Conservation (phyloP, 2,797 vertebrate genomes). For the Poecilia gillii region DNA sequence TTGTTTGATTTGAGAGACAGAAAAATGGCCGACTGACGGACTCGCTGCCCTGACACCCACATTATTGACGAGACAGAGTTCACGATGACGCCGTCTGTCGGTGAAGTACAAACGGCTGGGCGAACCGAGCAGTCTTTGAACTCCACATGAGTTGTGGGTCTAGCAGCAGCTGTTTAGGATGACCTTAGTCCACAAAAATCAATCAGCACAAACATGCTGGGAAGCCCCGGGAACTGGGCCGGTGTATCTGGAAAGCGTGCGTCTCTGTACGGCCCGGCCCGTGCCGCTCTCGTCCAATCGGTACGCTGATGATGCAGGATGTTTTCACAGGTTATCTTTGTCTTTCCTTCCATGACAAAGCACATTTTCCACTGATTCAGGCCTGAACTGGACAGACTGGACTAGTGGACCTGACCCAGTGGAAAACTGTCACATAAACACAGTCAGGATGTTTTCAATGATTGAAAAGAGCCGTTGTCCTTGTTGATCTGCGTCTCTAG, state of each 20-base stretch:
- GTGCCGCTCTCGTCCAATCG: conserved; percentile 26
- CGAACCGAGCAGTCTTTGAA: conserved; percentile 72
- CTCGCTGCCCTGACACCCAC: conserved; percentile 56
- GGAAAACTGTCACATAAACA: conserved; percentile 58
- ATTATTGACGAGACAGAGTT: conserved; percentile 65
- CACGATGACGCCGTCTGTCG: conserved; percentile 61
- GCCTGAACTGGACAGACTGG: conserved; percentile 58
- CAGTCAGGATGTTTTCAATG: conserved; percentile 67
- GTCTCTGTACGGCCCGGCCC: conserved; percentile 1
- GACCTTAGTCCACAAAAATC: conserved; percentile 79
- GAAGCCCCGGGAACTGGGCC: conserved; percentile 19
- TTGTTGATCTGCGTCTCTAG: conserved; percentile 56
- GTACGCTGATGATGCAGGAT: conserved; percentile 44
- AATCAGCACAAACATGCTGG: conserved; percentile 70
- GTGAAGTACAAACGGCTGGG: conserved; percentile 71
- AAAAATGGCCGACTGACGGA: conserved; percentile 35
- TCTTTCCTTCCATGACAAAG: conserved; percentile 24
- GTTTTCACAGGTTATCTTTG: conserved; percentile 26
- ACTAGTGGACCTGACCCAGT: conserved; percentile 57
- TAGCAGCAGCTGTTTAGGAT: conserved; percentile 74
- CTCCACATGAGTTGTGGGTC: conserved; percentile 70
- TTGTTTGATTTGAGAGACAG: conserved; percentile 26
- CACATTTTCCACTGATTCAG: conserved; percentile 51
- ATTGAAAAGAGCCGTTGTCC: conserved; percentile 67
- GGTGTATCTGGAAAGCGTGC: conserved; percentile 24